Evolutionary conservation across 2,797 vertebrate species (phyloP).

Genomic region (Lepilemur septentrionalis): DNA sequence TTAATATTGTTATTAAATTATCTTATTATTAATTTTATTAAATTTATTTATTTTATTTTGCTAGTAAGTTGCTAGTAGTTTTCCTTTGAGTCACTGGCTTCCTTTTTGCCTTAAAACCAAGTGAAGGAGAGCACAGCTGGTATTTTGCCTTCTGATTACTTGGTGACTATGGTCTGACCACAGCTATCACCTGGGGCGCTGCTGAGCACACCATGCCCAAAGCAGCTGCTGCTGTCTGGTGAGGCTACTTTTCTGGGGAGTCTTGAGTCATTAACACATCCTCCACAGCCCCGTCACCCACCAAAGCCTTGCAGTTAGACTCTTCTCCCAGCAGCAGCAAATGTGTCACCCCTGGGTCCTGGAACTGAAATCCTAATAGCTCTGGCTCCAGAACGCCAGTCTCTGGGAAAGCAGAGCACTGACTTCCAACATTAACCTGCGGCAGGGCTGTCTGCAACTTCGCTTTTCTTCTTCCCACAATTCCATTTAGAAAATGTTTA

Average conservation of each 20-base stretch:
- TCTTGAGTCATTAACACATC: no score
- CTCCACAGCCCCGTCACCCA: background rate
- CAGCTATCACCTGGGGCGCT: background rate
- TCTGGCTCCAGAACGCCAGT: background rate
- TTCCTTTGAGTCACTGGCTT: background rate
- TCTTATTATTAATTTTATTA: background rate
- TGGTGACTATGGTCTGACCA: background rate
- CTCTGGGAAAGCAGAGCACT: background rate
- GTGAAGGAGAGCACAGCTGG: background rate
- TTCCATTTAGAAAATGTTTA: background rate
- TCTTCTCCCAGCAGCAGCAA: background rate
- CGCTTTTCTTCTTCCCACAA: background rate
- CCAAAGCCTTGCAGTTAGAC: background rate
- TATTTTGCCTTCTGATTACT: background rate
- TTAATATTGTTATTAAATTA: background rate
- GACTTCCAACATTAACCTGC: background rate
- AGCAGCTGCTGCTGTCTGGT: background rate
- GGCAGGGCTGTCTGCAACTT: background rate
- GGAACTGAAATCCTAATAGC: background rate
- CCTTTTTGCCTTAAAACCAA: background rate
- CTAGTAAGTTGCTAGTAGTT: background rate
- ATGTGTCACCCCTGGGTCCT: background rate
- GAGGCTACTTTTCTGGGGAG: background rate
- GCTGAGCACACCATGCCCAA: rapidly evolving
- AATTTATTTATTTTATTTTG: background rate